Evolutionary conservation across 2,113 vertebrate species (phyloP).

Genomic region (Ciconia stormi): DNA sequence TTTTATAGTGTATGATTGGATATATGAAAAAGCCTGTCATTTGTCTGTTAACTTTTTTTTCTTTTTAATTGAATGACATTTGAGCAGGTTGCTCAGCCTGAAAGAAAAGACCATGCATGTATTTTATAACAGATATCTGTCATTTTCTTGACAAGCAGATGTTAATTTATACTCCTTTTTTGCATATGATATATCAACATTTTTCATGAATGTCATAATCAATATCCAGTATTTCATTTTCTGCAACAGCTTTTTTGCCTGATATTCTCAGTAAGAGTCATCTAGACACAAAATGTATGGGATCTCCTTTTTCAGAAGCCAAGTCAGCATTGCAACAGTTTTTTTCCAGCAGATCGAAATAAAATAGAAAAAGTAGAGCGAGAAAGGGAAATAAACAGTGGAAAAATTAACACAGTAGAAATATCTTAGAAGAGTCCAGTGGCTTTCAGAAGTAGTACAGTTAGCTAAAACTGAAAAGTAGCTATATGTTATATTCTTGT

Average conservation of each 20-base stretch:
- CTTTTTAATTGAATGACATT: constrained; percentile 12
- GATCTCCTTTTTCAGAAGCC: not conserved
- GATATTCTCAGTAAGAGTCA: not conserved
- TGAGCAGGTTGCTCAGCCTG: not conserved
- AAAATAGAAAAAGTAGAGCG: not conserved
- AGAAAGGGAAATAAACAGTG: not conserved
- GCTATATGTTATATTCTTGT: not conserved
- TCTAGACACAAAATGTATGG: not conserved
- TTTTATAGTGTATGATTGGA: not conserved
- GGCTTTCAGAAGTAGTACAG: not conserved
- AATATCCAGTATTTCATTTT: constrained; percentile 26
- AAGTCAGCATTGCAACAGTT: not conserved
- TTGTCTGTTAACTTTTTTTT: not conserved
- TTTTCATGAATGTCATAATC: constrained; percentile 10
- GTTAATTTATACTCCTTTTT: constrained; percentile 23
- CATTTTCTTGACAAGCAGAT: not conserved
- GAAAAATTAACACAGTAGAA: not conserved
- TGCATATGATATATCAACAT: constrained; percentile 20
- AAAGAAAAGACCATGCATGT: not conserved
- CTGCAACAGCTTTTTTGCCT: not conserved
- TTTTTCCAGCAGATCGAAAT: not conserved
- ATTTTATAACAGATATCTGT: constrained; percentile 30
- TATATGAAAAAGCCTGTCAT: not conserved
- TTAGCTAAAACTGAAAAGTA: not conserved
- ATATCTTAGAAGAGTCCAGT: not conserved